Evolutionary conservation across 2,797 vertebrate species (phyloP), one percentile per base, ranked within the genome.

Genomic region (Parambassis ranga): DNA sequence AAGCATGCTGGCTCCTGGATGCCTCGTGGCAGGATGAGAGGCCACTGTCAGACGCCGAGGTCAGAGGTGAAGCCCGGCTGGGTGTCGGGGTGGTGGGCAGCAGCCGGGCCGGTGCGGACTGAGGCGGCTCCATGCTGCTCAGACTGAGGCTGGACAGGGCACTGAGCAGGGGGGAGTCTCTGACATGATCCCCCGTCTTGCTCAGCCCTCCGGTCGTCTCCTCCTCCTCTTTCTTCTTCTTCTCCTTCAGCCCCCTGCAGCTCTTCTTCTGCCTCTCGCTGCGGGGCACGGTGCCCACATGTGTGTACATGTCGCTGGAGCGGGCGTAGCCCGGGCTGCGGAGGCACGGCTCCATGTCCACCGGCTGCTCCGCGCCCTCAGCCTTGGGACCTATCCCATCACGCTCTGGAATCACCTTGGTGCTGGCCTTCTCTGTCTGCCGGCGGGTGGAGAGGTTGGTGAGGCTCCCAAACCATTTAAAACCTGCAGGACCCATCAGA

Each of bases 261-360:
- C 66, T 83, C 47, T 52, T 82, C 42, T 43, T 77, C 63, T 79
- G 41, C 36, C 31, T 27, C 44, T 65, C 66, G 36, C 71, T 75
- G 46, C 95, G 92, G n/a, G 95, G 94, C 90, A 94, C 90, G 1
- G 95, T 97, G 35, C 94, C 95, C 86, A 94, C 94, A 33, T 96
- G 94, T 32, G 93, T 94, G 84, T 94, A 94, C 94, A 96, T 95
- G 75, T 95, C 92, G 0, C 80, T 90, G 0, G 94, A 95, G 6
- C 87, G 72, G 47, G 91, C 93, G 0, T 95, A 96, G 1, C 79
- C 22, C 0, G 91, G 83, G 24, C 87, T 91, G 70, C 75, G 92
- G 49, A 87, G 80, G 42, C 93, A n/a, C 46, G 64, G 1, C 52
- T 83, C 79, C 85, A 94, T 81, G 74, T 95, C 93, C 53, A 91